Base-by-base conservation (phyloP, 2,113 vertebrate genomes). In the Chloebia gouldiae region DNA sequence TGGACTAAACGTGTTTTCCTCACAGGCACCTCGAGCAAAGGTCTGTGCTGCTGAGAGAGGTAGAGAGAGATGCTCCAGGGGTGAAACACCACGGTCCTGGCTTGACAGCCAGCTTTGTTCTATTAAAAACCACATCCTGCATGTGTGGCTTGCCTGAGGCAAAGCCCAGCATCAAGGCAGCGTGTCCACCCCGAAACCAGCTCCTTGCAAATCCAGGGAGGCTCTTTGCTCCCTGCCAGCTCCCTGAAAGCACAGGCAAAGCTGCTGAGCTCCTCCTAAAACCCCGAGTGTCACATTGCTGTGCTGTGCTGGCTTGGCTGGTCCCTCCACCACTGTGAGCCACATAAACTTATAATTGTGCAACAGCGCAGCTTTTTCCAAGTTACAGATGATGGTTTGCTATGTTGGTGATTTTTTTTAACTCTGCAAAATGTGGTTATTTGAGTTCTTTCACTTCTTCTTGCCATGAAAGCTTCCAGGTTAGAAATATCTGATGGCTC, bases 51-150 rank as follows among this genome's bases (percentile, higher is more conserved):
- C 65, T 45, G 49, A 33, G 30, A 81, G 49, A n/a, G 44, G 28
- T 15, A 31, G 72, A 44, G 63, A 61, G 64, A 60, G 65, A 71
- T 49, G 51, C 80, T 81, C 60, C 53, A 49, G 76, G 66, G 56
- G 39, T 44, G 54, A 78, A 92, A 31, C 39, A 51, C 13, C 24
- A 1, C 2, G 0, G 12, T 81, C 53, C 31, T 75, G 1, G 0
- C 61, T 37, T 60, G 68, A 33, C 64, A 92, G 31, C 28, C 56
- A 31, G 45, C 28, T 72, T 57, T 44, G 30, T 35, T 86, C 73
- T 40, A 9, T 47, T 75, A 70, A 65, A 76, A 93, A 66, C 4
- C n/a, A 30, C 35, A 44, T 63, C 47, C 51, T 78, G 40, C 37
- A 12, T 2, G 15, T 12, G 12, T 42, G 40, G 8, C 63, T 87